A percentile compares a stretch with the other conserved stretches of the same genome.
phyloP scores from a whole-genome alignment of 2,888 invertebrate genomes.

The Sialis fuliginosa region DNA sequence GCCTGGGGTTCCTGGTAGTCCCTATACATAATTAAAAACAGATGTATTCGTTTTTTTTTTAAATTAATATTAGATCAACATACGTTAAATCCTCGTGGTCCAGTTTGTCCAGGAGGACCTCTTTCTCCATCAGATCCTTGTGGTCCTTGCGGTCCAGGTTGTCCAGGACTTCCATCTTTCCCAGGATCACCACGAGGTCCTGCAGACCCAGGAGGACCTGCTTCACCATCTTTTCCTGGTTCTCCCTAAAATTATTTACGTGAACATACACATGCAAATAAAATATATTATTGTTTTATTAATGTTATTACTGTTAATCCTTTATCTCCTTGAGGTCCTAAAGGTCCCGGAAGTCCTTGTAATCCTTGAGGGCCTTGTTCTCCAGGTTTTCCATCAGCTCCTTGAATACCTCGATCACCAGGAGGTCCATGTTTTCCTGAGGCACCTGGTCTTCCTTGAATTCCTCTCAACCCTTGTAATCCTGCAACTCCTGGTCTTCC shows the following conservation, averaged over 20 bases:
- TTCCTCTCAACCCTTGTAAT: conserved; percentile 37
- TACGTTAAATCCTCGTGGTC: conserved; percentile 67
- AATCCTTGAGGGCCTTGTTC: conserved; percentile 65
- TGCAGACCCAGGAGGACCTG: conserved; percentile 52
- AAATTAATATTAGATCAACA: too few relatives aligned
- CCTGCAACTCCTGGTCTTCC: conserved; percentile 41
- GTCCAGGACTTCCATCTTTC: conserved; percentile 58
- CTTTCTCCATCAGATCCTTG: conserved; percentile 55
- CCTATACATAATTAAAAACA: conserved; percentile 27
- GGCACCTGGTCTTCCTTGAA: conserved; percentile 49
- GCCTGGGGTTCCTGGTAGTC: conserved; percentile 57
- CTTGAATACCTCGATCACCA: conserved; percentile 57
- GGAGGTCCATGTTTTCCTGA: conserved; percentile 50
- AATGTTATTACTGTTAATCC: conserved; percentile 41
- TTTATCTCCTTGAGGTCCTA: conserved; percentile 62
- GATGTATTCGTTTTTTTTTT: too few relatives aligned
- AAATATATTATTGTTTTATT: not conserved
- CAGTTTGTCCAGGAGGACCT: conserved; percentile 58
- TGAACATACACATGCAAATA: not conserved
- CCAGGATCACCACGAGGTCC: conserved; percentile 69
- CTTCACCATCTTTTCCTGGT: conserved; percentile 62
- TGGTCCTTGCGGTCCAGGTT: conserved; percentile 53
- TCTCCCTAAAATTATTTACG: conserved; percentile 39
- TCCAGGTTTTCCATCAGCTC: conserved; percentile 73
- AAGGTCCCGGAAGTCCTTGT: conserved; percentile 60